Conservation (phyloP, 2,113 vertebrate genomes). For the Archocentrus centrarchus region DNA sequence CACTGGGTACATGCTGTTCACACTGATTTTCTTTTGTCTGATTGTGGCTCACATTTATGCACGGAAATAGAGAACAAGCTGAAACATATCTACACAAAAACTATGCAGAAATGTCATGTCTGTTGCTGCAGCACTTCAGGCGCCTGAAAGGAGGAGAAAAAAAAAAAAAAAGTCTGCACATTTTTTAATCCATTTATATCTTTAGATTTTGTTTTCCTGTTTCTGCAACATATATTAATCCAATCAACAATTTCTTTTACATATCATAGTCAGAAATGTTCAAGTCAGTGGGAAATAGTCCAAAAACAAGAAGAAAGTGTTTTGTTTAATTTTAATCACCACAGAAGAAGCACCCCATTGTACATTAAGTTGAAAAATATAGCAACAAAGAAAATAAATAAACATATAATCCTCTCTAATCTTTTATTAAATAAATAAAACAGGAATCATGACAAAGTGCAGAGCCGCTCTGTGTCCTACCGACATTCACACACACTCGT, state of each 20-base stretch:
- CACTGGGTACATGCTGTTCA: neutral
- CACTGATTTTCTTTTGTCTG: neutral
- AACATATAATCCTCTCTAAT: constrained; percentile 23
- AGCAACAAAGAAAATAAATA: constrained; percentile 61
- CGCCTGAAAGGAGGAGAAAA: too few relatives aligned
- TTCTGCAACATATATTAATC: neutral
- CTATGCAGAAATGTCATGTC: neutral
- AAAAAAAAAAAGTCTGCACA: too few relatives aligned
- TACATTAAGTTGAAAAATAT: neutral
- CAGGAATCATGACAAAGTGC: constrained; percentile 32
- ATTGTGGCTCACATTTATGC: neutral
- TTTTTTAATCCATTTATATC: too few relatives aligned
- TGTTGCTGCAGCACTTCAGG: neutral
- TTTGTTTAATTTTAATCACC: neutral
- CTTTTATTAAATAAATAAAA: constrained; percentile 52
- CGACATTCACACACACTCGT: neutral
- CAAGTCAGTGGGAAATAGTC: neutral
- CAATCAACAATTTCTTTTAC: neutral
- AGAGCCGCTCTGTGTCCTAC: constrained; percentile 10
- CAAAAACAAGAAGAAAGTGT: neutral
- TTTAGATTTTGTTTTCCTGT: too few relatives aligned
- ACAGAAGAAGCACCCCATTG: constrained; percentile 21
- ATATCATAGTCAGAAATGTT: neutral
- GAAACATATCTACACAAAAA: neutral
- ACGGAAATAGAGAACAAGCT: neutral